phyloP scores from a whole-genome alignment of 1,140 invertebrate genomes.

The Listronotus oregonensis region DNA sequence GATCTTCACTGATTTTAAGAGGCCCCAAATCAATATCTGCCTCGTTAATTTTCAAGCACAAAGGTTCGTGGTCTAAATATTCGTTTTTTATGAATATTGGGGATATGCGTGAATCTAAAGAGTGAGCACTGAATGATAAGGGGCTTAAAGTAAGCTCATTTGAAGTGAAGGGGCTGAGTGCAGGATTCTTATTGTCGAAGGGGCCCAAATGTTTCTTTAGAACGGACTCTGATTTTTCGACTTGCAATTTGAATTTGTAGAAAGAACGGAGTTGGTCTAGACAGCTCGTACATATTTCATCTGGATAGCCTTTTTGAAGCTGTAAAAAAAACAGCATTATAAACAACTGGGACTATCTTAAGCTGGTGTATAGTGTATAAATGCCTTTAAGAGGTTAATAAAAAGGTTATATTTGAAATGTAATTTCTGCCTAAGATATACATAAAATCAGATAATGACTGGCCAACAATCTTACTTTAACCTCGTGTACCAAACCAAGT shows the following conservation, averaged over 20 bases:
- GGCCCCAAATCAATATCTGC: slow-evolving; percentile 34
- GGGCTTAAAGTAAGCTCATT: slow-evolving; percentile 7
- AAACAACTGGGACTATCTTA: not conserved
- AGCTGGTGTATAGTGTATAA: too few species aligned
- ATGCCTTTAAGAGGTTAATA: too few species aligned
- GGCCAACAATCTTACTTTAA: slow-evolving; percentile 40
- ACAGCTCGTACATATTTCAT: slow-evolving; percentile 44
- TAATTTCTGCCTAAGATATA: too few species aligned
- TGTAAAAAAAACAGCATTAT: slow-evolving; percentile 32
- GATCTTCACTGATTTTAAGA: slow-evolving; percentile 28
- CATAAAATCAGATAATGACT: too few species aligned
- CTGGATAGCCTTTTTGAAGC: slow-evolving; percentile 39
- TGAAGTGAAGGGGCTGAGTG: slow-evolving; percentile 6
- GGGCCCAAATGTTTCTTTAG: slow-evolving; percentile 35
- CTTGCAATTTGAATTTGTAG: slow-evolving; percentile 46
- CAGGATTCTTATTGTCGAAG: slow-evolving; percentile 21
- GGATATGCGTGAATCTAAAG: not conserved
- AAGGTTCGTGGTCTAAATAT: not conserved
- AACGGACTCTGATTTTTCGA: slow-evolving; percentile 40
- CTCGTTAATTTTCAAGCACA: slow-evolving; percentile 18
- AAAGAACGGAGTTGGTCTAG: slow-evolving; percentile 35
- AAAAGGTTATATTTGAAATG: too few species aligned
- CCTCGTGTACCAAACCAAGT: slow-evolving; percentile 35
- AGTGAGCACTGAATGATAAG: slow-evolving; percentile 11
- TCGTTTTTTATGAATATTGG: slow-evolving; percentile 19